Evolutionary conservation across 2,113 vertebrate genomes (phyloP).

Genomic region (Turnix velox): DNA sequence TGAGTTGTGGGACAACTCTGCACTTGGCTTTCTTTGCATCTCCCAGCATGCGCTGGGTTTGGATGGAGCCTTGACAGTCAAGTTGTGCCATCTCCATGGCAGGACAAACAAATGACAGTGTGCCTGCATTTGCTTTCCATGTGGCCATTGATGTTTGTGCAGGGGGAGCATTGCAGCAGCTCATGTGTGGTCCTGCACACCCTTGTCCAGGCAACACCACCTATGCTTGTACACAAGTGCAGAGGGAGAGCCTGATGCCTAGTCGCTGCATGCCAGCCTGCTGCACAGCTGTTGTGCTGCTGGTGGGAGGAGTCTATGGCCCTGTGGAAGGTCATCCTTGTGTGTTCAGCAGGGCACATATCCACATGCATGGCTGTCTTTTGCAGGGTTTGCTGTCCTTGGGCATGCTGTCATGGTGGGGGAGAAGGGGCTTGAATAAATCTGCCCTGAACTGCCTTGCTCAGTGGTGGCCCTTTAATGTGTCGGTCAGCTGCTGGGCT

Average conservation of each 20-base stretch:
- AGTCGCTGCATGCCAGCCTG: rapidly evolving
- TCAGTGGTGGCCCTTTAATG: background rate
- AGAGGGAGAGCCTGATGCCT: background rate
- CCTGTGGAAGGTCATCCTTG: background rate
- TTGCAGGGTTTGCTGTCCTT: background rate
- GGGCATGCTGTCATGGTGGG: rapidly evolving
- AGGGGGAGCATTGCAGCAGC: rapidly evolving
- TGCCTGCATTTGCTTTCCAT: background rate
- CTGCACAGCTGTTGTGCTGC: rapidly evolving
- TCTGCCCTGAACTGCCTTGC: background rate
- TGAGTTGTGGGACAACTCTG: background rate
- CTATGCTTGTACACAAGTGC: rapidly evolving
- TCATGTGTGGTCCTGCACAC: background rate
- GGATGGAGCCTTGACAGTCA: background rate
- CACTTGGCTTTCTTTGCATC: background rate
- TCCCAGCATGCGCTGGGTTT: background rate
- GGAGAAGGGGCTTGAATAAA: background rate
- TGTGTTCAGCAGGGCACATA: background rate
- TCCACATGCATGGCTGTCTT: rapidly evolving
- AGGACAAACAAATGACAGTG: rapidly evolving
- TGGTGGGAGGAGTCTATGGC: background rate
- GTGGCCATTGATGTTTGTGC: rapidly evolving
- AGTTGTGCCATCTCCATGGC: rapidly evolving
- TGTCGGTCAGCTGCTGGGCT: background rate
- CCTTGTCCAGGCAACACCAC: rapidly evolving